phyloP scores from a whole-genome alignment of 2,113 vertebrate genomes.

The Protobothrops mucrosquamatus region DNA sequence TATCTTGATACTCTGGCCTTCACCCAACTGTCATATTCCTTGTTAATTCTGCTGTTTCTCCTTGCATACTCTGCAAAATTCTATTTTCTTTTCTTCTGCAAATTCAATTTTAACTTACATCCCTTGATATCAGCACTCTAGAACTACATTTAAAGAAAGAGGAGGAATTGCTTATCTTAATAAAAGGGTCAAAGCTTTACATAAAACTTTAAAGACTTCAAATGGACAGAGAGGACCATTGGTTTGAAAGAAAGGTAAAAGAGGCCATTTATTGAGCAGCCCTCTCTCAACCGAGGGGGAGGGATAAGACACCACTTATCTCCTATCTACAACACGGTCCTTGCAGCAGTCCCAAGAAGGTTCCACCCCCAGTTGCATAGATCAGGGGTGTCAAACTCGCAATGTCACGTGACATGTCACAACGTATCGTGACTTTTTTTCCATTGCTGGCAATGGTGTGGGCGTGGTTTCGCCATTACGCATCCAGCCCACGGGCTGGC shows the following conservation, averaged over 20 bases:
- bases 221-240: background rate
- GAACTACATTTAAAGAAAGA: background rate
- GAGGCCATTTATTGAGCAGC: background rate
- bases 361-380: background rate
- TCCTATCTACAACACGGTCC: background rate
- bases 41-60: slow-evolving; percentile 32
- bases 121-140: slow-evolving; percentile 20
- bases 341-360: background rate
- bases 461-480: too few relatives aligned
- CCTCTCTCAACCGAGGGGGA: background rate
- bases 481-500: too few relatives aligned
- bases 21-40: slow-evolving; percentile 18
- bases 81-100: slow-evolving; percentile 1
- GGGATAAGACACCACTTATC: background rate
- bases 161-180: background rate
- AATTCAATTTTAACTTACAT: slow-evolving; percentile 5
- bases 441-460: too few relatives aligned
- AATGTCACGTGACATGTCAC: too few relatives aligned
- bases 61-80: slow-evolving; percentile 11
- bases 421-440: too few relatives aligned
- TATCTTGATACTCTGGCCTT: slow-evolving; percentile 3
- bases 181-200: background rate
- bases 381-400: too few relatives aligned
- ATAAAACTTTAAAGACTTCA: background rate
- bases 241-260: background rate